Base-by-base conservation (phyloP, 2,888 invertebrate species). In the Tetanocera ferruginea region DNA sequence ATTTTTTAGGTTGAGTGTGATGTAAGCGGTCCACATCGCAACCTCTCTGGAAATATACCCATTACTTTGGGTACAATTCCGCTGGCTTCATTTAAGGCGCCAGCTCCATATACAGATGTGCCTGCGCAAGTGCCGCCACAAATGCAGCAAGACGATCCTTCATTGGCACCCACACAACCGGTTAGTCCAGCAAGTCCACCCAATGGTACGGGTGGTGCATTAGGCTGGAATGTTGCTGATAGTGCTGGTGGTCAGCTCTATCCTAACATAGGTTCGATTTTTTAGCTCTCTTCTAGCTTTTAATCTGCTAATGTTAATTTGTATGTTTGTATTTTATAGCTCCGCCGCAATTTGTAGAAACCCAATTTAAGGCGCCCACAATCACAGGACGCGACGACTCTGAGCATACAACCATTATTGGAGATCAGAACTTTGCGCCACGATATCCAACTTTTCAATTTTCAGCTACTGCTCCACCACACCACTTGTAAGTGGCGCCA, bases 41-140 rank as follows among this genome's bases (percentile, higher is more conserved):
- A 94, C 87, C 87, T 95, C 82, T 91, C 91, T 34, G 92, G 92
- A 43, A 92, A 91, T 85, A 92, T 93, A 83, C 93, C 94, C 49
- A 91, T 96, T 70, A 93, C 93, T 0, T 92, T 96, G 82, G 96
- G 96, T 37, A 95, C 95, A 0, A 92, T 95, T 80, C 95, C 95
- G 2, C 87, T 95, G 81, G 90, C 92, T 76, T 92, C 91, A 11
- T 91, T 92, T 82, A 86, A 87, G 82, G 87, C 89, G 9, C 89
- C 89, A 23, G 86, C 88, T 78, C 88, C 89, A 11, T 89, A 88
- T 79, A 86, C 89, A 11, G 88, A 88, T 85, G 86, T 86, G 23
- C 87, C 88, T 73, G 86, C 86, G 75, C 83, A 84, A 70, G 77
- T 82, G 51, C 82, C 88, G 62, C 83, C 85, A 76, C 76, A 74